A percentile compares a stretch with the other conserved stretches of the same genome.
Evolutionary conservation across 2,888 invertebrate genomes (phyloP).

Genomic region (Saturnia pavonia): DNA sequence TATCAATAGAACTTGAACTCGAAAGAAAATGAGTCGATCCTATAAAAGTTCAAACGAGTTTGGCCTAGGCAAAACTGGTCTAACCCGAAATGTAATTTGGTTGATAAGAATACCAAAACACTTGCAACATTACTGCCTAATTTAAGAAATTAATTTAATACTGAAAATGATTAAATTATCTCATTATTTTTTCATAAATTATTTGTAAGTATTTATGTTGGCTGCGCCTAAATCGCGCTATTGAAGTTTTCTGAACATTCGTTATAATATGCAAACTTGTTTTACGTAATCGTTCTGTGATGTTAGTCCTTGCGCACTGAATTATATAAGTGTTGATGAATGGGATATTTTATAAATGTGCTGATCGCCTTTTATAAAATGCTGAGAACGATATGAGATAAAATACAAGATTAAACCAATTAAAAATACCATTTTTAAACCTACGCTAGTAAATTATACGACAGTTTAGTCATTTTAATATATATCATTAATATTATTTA

Average conservation of each 20-base stretch:
- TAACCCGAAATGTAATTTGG: not conserved
- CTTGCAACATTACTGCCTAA: constrained; percentile 24
- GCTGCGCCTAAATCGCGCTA: constrained; percentile 40
- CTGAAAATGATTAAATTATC: too few relatives aligned
- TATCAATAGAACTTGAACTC: too few relatives aligned
- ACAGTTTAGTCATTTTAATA: too few relatives aligned
- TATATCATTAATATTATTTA: too few relatives aligned
- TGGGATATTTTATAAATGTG: constrained; percentile 50
- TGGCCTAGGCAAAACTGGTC: not conserved
- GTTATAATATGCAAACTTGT: not conserved
- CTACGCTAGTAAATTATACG: not conserved
- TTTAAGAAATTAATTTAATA: too few relatives aligned
- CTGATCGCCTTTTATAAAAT: constrained; percentile 58
- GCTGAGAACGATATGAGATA: constrained; percentile 48
- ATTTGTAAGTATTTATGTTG: too few relatives aligned
- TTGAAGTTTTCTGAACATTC: constrained; percentile 28
- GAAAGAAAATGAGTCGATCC: too few relatives aligned
- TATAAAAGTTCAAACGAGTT: not conserved
- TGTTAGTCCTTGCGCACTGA: constrained; percentile 72
- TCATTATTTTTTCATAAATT: too few relatives aligned
- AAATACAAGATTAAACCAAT: constrained; percentile 16
- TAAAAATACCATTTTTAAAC: not conserved
- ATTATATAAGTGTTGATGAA: constrained; percentile 51
- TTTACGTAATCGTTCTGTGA: constrained; percentile 47
- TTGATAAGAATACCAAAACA: not conserved